phyloP scores from a whole-genome alignment of 2,797 vertebrate genomes.

The Pseudochromis fuscus region DNA sequence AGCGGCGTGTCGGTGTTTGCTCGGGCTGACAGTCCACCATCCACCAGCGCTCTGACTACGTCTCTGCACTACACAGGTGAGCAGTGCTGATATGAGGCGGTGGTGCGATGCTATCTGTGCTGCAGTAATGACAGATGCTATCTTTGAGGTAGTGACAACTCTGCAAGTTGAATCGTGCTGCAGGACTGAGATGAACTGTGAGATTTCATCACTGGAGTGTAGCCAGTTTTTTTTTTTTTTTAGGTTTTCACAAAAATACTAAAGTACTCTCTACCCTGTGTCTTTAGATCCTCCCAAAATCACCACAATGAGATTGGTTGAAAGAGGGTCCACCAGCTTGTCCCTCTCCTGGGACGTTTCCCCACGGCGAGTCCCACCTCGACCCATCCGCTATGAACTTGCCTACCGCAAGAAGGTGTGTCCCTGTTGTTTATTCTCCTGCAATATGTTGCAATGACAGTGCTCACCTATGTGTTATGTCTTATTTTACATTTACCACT shows the following conservation, averaged over 20 bases:
- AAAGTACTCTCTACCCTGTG: constrained; percentile 11
- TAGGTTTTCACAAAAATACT: constrained; percentile 1
- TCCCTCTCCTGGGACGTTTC: constrained; percentile 92
- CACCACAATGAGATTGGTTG: constrained; percentile 87
- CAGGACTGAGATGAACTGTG: constrained; percentile 20
- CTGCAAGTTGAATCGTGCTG: neutral
- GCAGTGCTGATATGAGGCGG: constrained; percentile 51
- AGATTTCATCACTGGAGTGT: neutral
- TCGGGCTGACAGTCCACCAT: constrained; percentile 48
- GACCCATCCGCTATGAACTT: constrained; percentile 89
- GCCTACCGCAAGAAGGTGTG: constrained; percentile 94
- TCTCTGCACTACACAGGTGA: constrained; percentile 93
- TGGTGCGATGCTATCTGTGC: constrained; percentile 26
- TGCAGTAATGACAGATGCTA: constrained; percentile 51
- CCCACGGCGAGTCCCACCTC: constrained; percentile 77
- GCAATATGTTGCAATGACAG: neutral
- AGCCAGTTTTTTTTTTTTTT: neutral
- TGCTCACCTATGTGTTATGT: neutral
- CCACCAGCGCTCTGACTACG: constrained; percentile 88
- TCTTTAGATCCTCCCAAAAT: constrained; percentile 92
- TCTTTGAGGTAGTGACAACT: constrained; percentile 25
- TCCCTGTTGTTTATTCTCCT: neutral
- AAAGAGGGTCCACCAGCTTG: constrained; percentile 86
- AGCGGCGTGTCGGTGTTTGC: constrained; percentile 89
- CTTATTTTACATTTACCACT: neutral